Percentiles rank a stretch among this genome's conserved stretches.
phyloP scores from a whole-genome alignment of 2,888 invertebrate species.

The Pristionchus fissidentatus region DNA sequence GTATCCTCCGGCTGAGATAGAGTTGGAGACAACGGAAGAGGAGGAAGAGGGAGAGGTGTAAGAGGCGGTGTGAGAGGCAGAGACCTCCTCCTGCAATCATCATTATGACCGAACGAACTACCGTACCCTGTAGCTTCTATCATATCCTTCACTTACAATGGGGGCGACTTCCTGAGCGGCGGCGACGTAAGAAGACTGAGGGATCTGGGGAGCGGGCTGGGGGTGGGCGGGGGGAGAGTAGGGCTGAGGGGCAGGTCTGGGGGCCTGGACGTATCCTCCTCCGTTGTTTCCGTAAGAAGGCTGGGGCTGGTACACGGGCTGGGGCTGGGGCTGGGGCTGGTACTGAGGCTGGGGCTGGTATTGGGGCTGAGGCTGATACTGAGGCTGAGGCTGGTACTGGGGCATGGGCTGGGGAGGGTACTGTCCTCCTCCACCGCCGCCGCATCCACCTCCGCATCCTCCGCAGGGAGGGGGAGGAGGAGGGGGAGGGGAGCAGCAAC shows the following conservation, averaged over 20 bases:
- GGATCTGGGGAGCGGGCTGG: neutral
- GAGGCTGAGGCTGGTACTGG: neutral
- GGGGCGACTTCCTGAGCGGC: neutral
- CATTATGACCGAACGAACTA: no score
- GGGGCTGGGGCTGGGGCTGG: constrained; percentile 24
- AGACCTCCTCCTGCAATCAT: neutral
- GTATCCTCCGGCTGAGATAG: neutral
- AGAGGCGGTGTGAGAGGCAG: neutral
- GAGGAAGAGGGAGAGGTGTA: neutral
- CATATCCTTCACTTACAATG: constrained; percentile 24
- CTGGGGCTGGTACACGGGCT: constrained; percentile 13
- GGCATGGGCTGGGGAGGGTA: no score
- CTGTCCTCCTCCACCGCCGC: neutral
- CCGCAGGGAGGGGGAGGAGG: neutral
- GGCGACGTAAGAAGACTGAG: neutral
- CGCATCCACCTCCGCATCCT: neutral
- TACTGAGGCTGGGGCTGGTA: constrained; percentile 21
- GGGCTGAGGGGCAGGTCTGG: neutral
- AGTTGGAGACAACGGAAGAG: neutral
- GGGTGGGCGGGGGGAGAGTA: neutral
- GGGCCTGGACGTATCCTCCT: constrained; percentile 27
- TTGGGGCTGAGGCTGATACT: neutral
- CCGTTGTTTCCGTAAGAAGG: neutral
- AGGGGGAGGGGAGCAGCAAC: constrained; percentile 25
- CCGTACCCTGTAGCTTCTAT: no score